A percentile compares a stretch with the other conserved stretches of the same genome.
Conservation (phyloP, 2,797 vertebrate genomes). For the Psittacula echo region DNA sequence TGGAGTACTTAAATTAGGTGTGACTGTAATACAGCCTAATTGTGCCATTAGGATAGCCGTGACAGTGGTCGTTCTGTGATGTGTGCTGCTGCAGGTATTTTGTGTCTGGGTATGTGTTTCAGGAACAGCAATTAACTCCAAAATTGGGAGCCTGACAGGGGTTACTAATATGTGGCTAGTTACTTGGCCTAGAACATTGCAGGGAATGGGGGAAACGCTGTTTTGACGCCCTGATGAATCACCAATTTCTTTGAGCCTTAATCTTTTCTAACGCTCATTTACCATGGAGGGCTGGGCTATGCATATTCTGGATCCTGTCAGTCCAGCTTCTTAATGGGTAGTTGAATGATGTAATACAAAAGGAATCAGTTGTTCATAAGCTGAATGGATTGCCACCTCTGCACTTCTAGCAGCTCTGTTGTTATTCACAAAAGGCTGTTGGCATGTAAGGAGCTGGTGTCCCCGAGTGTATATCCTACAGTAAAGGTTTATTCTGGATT, state of each 20-base stretch:
- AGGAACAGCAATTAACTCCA: conserved; percentile 49
- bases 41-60: neutral
- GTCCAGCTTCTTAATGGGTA: conserved; percentile 71
- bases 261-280: conserved; percentile 41
- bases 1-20: conserved; percentile 1
- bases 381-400: conserved; percentile 59
- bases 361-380: conserved; percentile 60
- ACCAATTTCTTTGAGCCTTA: conserved; percentile 60
- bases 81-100: conserved; percentile 61
- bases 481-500: neutral
- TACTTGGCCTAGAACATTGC: conserved; percentile 47
- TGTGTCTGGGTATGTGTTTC: conserved; percentile 52
- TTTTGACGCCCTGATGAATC: conserved; percentile 66
- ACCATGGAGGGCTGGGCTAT: conserved; percentile 39
- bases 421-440: conserved; percentile 17
- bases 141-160: conserved; percentile 43
- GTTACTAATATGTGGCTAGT: conserved; percentile 11
- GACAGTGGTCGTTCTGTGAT: neutral
- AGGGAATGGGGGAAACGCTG: conserved; percentile 45
- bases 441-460: conserved; percentile 31
- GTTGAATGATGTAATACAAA: conserved; percentile 63
- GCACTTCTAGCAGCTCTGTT: conserved; percentile 52
- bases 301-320: conserved; percentile 63
- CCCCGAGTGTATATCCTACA: neutral
- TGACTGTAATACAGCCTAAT: neutral